Evolutionary conservation across 2,797 vertebrate species (phyloP).

Genomic region (Enteromius trimaculatus): DNA sequence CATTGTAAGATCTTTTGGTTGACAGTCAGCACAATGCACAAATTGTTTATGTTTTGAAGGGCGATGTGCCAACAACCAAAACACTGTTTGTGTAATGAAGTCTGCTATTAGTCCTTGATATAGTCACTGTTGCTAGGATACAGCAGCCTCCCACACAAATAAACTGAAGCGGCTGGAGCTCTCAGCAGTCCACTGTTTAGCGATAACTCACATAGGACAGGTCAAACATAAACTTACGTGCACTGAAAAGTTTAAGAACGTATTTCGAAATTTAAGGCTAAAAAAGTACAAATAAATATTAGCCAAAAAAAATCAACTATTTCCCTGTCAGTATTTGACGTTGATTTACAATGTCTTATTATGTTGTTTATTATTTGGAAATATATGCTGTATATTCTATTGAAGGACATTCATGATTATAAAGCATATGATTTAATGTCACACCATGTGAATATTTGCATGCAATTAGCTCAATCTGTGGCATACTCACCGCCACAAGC

Average conservation of each 20-base stretch:
- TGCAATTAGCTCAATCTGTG: neutral
- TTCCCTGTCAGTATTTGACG: neutral
- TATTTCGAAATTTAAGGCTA: neutral
- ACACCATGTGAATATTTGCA: constrained; percentile 1
- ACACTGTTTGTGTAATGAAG: constrained; percentile 11
- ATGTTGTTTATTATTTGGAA: neutral
- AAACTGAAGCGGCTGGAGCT: constrained; percentile 15
- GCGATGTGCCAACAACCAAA: neutral
- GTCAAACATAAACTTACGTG: neutral
- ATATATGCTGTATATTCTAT: neutral
- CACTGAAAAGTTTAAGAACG: neutral
- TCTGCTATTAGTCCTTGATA: constrained; percentile 40
- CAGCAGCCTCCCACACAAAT: constrained; percentile 42
- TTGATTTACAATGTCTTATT: neutral
- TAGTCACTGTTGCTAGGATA: constrained; percentile 53
- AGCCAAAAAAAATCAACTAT: neutral
- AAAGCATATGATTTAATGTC: neutral
- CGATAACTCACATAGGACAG: neutral
- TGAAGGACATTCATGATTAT: neutral
- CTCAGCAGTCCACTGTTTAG: neutral
- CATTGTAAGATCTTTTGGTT: neutral
- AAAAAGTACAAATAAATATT: neutral
- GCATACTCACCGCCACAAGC: neutral
- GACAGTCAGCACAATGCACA: neutral
- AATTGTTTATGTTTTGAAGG: constrained; percentile 36